Evolutionary conservation across 2,888 invertebrate genomes (phyloP).

Genomic region (Trachelus stipa): DNA sequence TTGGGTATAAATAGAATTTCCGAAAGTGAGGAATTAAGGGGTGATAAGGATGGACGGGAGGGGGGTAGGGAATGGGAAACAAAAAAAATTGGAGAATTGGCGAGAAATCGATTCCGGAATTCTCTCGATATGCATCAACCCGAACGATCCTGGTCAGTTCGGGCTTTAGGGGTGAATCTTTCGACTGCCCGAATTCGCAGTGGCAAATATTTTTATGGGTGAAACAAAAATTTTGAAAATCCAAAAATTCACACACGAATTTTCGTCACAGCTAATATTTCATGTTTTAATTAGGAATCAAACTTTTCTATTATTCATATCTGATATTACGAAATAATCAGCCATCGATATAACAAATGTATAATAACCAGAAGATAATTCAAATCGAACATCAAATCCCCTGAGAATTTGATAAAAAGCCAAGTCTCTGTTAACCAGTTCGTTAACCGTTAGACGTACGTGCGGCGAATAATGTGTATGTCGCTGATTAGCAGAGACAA

Average conservation of each 20-base stretch:
- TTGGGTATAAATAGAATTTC: neutral
- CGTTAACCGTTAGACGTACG: neutral
- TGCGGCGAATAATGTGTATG: neutral
- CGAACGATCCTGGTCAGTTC: neutral
- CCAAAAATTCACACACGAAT: too few species aligned
- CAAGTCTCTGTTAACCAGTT: neutral
- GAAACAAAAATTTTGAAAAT: too few species aligned
- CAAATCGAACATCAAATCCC: neutral
- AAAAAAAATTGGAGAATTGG: slow-evolving; percentile 6
- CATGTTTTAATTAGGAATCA: too few species aligned
- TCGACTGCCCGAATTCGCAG: neutral
- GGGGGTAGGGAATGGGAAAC: neutral
- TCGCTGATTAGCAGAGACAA: neutral
- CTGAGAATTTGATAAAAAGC: neutral
- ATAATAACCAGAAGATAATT: neutral
- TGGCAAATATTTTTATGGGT: neutral
- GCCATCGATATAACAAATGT: too few species aligned
- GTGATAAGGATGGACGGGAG: neutral
- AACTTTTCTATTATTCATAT: too few species aligned
- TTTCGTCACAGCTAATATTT: too few species aligned
- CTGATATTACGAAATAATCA: too few species aligned
- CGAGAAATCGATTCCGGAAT: slow-evolving; percentile 8
- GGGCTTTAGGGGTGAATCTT: neutral
- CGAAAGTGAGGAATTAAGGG: neutral
- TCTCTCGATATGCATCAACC: neutral